Conservation (phyloP, 2,113 vertebrate genomes). For the Barnardius zonarius region DNA sequence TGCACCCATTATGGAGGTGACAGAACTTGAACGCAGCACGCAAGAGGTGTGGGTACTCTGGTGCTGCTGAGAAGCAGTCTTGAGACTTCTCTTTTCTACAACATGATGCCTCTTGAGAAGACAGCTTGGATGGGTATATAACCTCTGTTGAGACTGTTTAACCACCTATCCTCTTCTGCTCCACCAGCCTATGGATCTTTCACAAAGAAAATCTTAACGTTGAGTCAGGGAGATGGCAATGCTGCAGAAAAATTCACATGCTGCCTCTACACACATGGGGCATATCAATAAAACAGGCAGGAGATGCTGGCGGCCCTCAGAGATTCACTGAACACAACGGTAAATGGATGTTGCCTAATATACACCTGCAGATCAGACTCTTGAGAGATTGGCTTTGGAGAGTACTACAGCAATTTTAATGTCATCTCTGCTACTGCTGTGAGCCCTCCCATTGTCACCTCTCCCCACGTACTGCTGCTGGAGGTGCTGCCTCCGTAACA, state of each 20-base stretch:
- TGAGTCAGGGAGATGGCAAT: neutral
- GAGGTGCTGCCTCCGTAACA: neutral
- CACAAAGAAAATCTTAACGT: neutral
- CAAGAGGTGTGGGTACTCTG: neutral
- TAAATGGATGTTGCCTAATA: neutral
- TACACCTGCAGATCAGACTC: neutral
- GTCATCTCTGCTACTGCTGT: neutral
- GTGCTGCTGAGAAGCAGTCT: neutral
- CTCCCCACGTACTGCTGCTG: neutral
- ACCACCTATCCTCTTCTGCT: neutral
- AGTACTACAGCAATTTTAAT: neutral
- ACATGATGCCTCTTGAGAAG: neutral
- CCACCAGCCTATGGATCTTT: neutral
- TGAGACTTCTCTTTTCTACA: neutral
- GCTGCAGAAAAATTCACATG: neutral
- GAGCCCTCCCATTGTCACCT: neutral
- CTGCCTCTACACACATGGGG: neutral
- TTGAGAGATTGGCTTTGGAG: neutral
- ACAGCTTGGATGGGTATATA: neutral
- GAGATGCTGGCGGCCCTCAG: neutral
- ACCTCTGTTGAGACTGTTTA: neutral
- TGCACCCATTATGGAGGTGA: neutral
- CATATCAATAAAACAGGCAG: neutral
- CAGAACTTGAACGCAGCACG: neutral
- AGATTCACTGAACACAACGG: neutral